phyloP scores from a whole-genome alignment of 2,888 invertebrate species.

The Isoperla grammatica region DNA sequence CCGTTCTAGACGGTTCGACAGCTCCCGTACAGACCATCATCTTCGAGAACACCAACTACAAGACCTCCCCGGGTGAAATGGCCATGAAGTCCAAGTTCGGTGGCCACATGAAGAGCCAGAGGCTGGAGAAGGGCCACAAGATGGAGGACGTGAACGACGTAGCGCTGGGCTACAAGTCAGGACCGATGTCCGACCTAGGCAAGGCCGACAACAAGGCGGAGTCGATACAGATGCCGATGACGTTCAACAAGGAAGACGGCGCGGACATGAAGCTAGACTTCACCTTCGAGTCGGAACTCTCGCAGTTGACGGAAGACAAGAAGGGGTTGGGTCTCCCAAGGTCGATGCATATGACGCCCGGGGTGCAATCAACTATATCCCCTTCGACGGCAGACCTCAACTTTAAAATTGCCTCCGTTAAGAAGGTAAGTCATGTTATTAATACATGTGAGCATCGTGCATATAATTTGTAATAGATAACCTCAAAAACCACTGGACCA shows the following conservation, averaged over 20 bases:
- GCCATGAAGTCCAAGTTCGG: conserved; percentile 59
- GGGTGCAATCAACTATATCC: conserved; percentile 66
- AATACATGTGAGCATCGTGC: too few species aligned
- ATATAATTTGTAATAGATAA: background rate
- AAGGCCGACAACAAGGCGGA: conserved; percentile 39
- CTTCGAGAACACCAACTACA: conserved; percentile 88
- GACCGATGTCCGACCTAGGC: conserved; percentile 42
- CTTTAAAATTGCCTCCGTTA: conserved; percentile 90
- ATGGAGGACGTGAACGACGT: conserved; percentile 38
- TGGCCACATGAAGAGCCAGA: conserved; percentile 42
- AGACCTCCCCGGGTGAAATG: conserved; percentile 44
- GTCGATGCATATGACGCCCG: conserved; percentile 54
- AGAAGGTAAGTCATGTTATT: conserved; percentile 55
- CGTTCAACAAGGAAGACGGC: conserved; percentile 68
- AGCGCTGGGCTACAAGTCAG: conserved; percentile 45
- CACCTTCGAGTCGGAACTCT: conserved; percentile 77
- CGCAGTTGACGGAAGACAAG: conserved; percentile 68
- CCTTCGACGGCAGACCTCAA: conserved; percentile 85
- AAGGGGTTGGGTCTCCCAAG: conserved; percentile 51
- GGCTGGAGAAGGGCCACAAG: conserved; percentile 33
- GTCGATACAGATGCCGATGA: conserved; percentile 57
- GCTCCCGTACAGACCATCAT: conserved; percentile 83
- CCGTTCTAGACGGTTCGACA: conserved; percentile 65
- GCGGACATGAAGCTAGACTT: conserved; percentile 90
- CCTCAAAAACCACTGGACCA: too few species aligned